These are phyloP conservation scores for Tachystola acroxantha DNA, from an alignment of 2,888 invertebrate species.

Conservation along the genomic window DNA sequence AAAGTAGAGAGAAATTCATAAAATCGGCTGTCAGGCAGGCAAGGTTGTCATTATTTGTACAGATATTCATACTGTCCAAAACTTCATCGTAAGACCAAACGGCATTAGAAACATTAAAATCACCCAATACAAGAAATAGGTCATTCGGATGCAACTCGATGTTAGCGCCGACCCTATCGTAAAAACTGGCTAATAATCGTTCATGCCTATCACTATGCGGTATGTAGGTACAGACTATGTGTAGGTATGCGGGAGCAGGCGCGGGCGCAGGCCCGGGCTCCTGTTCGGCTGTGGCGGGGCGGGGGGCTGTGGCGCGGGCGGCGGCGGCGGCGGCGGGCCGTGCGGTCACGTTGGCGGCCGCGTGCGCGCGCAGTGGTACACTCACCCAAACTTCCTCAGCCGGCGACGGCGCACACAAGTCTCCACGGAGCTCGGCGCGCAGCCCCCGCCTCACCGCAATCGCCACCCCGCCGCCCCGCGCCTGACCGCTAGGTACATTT, in stretches of 20 bases:
- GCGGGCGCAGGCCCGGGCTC: too few species aligned
- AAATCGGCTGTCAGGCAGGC: too few species aligned
- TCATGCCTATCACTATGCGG: background rate
- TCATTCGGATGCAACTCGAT: background rate
- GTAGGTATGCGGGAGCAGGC: background rate
- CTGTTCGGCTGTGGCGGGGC: too few species aligned
- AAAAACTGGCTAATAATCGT: background rate
- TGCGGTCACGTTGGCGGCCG: too few species aligned
- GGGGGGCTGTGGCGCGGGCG: too few species aligned
- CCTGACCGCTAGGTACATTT: background rate
- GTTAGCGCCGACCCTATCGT: background rate
- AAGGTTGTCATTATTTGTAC: background rate
- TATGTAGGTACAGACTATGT: background rate
- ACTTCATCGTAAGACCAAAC: too few species aligned
- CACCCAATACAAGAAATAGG: background rate
- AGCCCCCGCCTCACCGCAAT: background rate
- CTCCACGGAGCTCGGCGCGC: background rate
- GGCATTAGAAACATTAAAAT: constrained; percentile 4
- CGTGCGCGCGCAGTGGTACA: background rate
- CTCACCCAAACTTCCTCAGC: background rate
- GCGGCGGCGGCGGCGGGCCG: too few species aligned
- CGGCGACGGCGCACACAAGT: too few species aligned
- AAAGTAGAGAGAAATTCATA: background rate
- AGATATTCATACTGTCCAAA: too few species aligned
- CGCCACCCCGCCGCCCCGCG: constrained; percentile 7